phyloP scores from a whole-genome alignment of 2,888 invertebrate species.

The Schizaphis graminum region DNA sequence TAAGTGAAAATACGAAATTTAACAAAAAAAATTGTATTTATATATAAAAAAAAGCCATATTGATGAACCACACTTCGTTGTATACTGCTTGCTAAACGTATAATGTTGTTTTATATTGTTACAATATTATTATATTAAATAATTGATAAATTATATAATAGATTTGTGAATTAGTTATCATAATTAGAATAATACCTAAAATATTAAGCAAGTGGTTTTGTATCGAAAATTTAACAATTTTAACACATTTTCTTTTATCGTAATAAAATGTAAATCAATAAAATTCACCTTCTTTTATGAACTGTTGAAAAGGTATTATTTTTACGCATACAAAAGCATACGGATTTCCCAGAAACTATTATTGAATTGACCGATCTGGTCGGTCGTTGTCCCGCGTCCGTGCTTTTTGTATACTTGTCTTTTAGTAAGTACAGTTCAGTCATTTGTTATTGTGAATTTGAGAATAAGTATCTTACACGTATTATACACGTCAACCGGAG shows the following conservation, averaged over 20 bases:
- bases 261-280: too few relatives aligned
- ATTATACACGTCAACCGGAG: too few relatives aligned
- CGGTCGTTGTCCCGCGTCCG: too few relatives aligned
- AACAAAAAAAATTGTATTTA: neutral
- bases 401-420: too few relatives aligned
- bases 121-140: neutral
- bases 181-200: neutral
- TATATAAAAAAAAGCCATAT: neutral
- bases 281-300: too few relatives aligned
- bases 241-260: neutral
- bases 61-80: neutral
- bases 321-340: too few relatives aligned
- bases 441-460: too few relatives aligned
- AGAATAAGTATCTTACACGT: too few relatives aligned
- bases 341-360: too few relatives aligned
- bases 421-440: too few relatives aligned
- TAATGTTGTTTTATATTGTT: neutral
- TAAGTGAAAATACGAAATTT: neutral
- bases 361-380: too few relatives aligned
- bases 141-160: neutral
- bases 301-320: too few relatives aligned
- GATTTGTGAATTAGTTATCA: neutral
- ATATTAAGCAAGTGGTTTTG: neutral
- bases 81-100: neutral
- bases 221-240: neutral